Percentiles rank a stretch among this genome's conserved stretches.
These are phyloP conservation scores for Pseudonaja textilis DNA, from an alignment of 2,113 vertebrate species.

Conservation along the genomic window DNA sequence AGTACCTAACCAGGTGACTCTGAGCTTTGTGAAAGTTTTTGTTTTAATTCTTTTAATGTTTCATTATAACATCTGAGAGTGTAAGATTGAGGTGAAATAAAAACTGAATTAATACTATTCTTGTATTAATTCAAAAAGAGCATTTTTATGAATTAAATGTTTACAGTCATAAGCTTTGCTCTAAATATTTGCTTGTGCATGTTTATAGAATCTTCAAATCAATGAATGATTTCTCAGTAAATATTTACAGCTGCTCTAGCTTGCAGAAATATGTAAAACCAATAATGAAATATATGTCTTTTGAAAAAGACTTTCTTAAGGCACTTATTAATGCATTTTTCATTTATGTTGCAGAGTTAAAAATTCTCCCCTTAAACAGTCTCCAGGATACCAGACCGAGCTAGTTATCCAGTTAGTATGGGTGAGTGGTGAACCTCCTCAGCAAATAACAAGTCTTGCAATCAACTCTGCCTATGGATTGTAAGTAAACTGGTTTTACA, in stretches of 20 bases:
- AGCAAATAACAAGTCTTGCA: conserved; percentile 94
- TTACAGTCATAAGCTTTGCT: neutral
- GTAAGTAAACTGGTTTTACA: conserved; percentile 73
- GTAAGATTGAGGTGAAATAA: neutral
- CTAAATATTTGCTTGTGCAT: neutral
- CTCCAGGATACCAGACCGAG: conserved; percentile 93
- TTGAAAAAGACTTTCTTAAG: neutral
- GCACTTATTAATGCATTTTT: conserved; percentile 11
- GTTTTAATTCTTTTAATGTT: neutral
- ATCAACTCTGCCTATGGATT: conserved; percentile 93
- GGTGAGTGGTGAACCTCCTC: conserved; percentile 96
- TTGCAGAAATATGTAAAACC: neutral
- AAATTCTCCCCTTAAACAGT: conserved; percentile 92
- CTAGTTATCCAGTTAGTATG: conserved; percentile 95
- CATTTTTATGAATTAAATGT: neutral
- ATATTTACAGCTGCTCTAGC: neutral
- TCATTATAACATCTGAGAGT: neutral
- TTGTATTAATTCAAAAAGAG: too few relatives aligned
- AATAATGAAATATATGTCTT: neutral
- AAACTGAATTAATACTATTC: too few relatives aligned
- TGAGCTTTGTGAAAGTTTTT: neutral
- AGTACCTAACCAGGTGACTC: neutral
- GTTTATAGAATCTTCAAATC: neutral
- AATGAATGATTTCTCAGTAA: neutral
- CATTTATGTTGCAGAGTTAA: conserved; percentile 83